These are phyloP conservation scores for Alligator sinensis DNA, from an alignment of 2,113 vertebrate genomes.

Conservation along the genomic window DNA sequence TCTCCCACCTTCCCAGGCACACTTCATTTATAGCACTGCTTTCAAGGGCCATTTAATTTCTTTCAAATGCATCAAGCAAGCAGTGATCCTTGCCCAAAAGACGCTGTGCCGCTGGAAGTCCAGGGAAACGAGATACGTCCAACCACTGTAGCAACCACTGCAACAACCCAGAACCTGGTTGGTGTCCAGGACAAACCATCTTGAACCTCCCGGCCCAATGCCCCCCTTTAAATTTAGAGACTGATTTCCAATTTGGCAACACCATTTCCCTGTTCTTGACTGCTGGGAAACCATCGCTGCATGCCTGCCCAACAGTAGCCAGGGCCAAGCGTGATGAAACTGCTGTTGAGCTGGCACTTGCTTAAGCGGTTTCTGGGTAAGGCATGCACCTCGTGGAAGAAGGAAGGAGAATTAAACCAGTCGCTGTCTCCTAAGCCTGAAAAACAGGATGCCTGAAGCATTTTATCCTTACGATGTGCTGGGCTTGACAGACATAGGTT, in stretches of 20 bases:
- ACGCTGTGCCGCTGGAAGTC: background rate
- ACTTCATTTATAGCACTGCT: background rate
- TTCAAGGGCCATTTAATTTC: background rate
- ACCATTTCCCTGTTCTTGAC: background rate
- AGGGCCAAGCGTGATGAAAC: too few relatives aligned
- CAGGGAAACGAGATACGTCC: background rate
- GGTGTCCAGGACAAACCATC: background rate
- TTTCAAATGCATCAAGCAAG: background rate
- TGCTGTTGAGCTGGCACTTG: background rate
- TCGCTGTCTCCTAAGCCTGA: background rate
- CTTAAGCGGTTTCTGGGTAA: background rate
- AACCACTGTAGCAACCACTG: background rate
- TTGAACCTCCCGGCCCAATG: background rate
- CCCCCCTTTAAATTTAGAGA: background rate
- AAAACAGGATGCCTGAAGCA: background rate
- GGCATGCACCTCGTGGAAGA: background rate
- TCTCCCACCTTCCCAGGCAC: background rate
- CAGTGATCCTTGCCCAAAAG: background rate
- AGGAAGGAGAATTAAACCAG: background rate
- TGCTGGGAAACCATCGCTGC: background rate
- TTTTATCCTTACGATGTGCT: background rate
- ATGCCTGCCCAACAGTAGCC: background rate
- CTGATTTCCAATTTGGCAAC: background rate
- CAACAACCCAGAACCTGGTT: background rate
- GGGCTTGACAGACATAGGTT: background rate